Evolutionary conservation across 2,797 vertebrate genomes (phyloP).

Genomic region (Chrosomus eos): DNA sequence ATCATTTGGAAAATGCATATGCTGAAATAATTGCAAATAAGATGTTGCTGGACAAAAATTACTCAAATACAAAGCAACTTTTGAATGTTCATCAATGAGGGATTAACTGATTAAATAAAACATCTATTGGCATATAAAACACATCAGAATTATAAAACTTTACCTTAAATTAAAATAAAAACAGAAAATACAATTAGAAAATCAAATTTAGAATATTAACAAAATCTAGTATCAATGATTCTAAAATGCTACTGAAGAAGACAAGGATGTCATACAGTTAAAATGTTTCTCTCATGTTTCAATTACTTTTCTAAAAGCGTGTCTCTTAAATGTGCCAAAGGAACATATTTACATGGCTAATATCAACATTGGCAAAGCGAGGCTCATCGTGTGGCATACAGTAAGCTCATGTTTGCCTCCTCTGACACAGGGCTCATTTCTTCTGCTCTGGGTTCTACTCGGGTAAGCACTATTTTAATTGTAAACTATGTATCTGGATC

Average conservation of each 20-base stretch:
- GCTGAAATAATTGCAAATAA: background rate
- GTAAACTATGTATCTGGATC: background rate
- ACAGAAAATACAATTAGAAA: background rate
- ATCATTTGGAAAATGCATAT: background rate
- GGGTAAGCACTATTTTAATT: slow-evolving; percentile 3
- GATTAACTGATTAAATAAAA: background rate
- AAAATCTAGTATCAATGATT: background rate
- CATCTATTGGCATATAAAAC: background rate
- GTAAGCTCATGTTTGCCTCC: slow-evolving; percentile 41
- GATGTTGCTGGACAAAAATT: background rate
- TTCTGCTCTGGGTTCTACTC: slow-evolving; percentile 57
- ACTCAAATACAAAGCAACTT: background rate
- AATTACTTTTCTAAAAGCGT: slow-evolving; percentile 40
- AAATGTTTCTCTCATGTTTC: background rate
- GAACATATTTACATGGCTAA: slow-evolving; percentile 62
- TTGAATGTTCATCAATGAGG: background rate
- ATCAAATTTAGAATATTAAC: background rate
- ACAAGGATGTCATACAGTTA: background rate
- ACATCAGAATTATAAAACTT: background rate
- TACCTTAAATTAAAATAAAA: background rate
- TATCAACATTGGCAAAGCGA: slow-evolving; percentile 75
- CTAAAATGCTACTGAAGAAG: background rate
- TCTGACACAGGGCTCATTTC: slow-evolving; percentile 60
- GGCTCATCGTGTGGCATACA: slow-evolving; percentile 58
- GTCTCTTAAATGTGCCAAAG: slow-evolving; percentile 15